Conservation (phyloP, 2,797 vertebrate species). For the Sebastes umbrosus region DNA sequence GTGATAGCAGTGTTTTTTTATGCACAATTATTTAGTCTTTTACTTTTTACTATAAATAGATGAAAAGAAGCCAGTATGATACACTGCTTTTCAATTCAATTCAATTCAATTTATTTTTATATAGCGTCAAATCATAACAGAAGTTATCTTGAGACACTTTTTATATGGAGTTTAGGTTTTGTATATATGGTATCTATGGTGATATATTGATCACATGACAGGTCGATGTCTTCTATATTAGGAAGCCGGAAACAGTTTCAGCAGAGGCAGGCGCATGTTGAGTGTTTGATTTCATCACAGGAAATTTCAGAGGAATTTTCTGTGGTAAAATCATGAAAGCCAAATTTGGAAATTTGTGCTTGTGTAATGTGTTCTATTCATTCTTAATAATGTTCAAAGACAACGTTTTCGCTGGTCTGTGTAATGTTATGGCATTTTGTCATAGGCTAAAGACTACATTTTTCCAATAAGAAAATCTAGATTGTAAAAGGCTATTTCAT, state of each 20-base stretch:
- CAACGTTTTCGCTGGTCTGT: not conserved
- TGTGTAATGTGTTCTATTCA: not conserved
- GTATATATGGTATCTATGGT: too few species aligned
- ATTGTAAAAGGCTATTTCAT: not conserved
- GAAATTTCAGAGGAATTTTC: not conserved
- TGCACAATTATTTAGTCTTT: not conserved
- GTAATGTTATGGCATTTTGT: not conserved
- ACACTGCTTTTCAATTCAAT: too few species aligned
- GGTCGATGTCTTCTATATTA: too few species aligned
- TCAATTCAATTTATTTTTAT: too few species aligned
- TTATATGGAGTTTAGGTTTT: too few species aligned
- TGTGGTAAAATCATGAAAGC: not conserved
- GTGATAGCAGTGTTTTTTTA: not conserved
- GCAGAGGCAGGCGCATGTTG: not conserved
- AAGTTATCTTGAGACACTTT: too few species aligned
- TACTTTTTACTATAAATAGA: not conserved
- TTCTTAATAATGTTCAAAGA: not conserved
- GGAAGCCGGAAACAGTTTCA: not conserved
- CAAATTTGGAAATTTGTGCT: not conserved
- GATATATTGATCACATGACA: too few species aligned
- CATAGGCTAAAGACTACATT: not conserved
- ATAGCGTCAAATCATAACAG: too few species aligned
- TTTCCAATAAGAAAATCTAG: not conserved
- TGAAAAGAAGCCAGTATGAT: not conserved
- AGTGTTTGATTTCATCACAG: not conserved